Evolutionary conservation across 2,888 invertebrate genomes (phyloP).

Genomic region (Achlya flavicornis): DNA sequence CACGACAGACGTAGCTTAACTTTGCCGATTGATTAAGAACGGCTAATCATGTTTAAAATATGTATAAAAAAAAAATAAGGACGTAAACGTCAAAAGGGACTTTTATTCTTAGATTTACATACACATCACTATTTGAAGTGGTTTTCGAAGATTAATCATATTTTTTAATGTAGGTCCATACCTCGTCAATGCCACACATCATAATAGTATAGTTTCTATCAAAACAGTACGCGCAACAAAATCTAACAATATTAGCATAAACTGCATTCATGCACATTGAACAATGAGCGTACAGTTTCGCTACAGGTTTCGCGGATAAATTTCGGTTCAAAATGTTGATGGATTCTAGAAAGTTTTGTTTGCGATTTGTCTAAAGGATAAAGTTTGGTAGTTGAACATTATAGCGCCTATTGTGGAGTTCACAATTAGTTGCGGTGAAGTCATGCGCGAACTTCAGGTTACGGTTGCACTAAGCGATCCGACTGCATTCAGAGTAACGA

Average conservation of each 20-base stretch:
- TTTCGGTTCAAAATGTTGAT: conserved; percentile 1
- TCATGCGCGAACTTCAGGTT: conserved; percentile 8
- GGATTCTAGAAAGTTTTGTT: conserved; percentile 7
- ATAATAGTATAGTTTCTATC: background rate
- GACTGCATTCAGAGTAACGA: background rate
- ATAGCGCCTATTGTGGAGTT: conserved; percentile 7
- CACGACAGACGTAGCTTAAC: no score
- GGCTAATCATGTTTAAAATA: no score
- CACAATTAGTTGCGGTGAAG: conserved; percentile 14
- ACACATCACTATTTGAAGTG: no score
- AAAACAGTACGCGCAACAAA: background rate
- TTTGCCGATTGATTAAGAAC: no score
- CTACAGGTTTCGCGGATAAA: background rate
- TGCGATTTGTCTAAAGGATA: conserved; percentile 6
- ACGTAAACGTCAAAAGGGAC: no score
- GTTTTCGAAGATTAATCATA: no score
- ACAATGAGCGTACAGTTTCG: conserved; percentile 3
- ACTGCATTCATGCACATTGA: background rate
- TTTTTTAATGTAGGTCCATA: no score
- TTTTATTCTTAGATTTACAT: no score
- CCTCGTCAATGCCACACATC: no score
- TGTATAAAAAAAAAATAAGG: no score
- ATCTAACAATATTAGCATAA: conserved; percentile 3
- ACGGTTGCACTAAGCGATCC: background rate
- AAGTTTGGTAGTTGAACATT: conserved; percentile 5